Conservation (phyloP, 2,113 vertebrate species). For the Brienomyrus longianalis region DNA sequence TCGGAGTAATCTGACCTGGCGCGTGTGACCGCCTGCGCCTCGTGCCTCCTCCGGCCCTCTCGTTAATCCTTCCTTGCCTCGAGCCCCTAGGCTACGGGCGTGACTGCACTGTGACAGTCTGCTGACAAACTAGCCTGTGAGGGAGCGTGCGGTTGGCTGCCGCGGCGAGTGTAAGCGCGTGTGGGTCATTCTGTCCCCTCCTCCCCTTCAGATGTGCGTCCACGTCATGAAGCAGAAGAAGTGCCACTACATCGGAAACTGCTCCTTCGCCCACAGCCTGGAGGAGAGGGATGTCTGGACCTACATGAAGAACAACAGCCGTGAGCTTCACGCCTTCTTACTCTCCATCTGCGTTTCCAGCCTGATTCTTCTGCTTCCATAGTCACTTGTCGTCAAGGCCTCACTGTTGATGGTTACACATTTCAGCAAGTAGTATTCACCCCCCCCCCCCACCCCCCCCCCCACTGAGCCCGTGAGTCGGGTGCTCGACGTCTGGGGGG, state of each 20-base stretch:
- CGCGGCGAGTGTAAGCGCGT: background rate
- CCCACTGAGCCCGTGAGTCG: too few species aligned
- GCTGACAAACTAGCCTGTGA: background rate
- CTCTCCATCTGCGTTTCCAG: background rate
- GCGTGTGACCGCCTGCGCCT: background rate
- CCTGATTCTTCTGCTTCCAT: background rate
- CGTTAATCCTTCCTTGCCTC: background rate
- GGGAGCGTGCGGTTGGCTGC: background rate
- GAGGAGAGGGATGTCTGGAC: constrained; percentile 95
- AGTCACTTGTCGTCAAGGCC: background rate
- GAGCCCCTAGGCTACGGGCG: background rate
- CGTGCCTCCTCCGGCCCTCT: background rate
- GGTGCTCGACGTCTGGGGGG: too few species aligned
- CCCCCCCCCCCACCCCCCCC: too few species aligned
- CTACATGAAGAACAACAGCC: constrained; percentile 92
- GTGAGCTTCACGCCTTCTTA: constrained; percentile 58
- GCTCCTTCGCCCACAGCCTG: constrained; percentile 91
- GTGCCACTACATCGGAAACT: constrained; percentile 96
- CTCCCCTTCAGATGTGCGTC: constrained; percentile 81
- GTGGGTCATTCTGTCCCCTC: constrained; percentile 80
- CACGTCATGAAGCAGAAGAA: constrained; percentile 96
- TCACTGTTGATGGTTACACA: background rate
- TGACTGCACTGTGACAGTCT: background rate
- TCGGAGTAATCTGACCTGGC: background rate
- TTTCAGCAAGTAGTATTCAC: background rate